Evolutionary conservation across 2,113 vertebrate genomes (phyloP).

Genomic region (Pangasianodon gigas): DNA sequence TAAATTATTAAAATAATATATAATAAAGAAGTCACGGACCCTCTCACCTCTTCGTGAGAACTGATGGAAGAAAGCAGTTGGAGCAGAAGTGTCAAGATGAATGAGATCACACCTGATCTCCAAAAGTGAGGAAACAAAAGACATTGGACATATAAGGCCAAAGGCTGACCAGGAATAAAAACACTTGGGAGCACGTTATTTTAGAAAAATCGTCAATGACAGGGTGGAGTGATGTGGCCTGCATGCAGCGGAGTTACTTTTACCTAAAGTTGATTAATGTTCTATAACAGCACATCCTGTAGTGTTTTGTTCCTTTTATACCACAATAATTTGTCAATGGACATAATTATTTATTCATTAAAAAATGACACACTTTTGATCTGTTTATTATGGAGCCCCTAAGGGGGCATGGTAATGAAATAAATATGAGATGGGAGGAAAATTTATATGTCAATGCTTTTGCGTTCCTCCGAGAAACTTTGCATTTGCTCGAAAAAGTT

Average conservation of each 20-base stretch:
- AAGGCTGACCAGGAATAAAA: background rate
- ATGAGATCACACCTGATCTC: background rate
- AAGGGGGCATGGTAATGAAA: too few relatives aligned
- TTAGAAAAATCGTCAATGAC: background rate
- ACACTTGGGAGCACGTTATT: background rate
- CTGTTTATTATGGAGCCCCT: too few relatives aligned
- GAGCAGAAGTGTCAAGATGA: background rate
- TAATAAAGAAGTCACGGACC: background rate
- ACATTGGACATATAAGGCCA: background rate
- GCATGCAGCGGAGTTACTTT: too few relatives aligned
- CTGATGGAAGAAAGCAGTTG: background rate
- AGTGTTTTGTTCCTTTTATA: background rate
- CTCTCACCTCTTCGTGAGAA: background rate
- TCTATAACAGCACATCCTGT: background rate
- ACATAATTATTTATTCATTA: background rate
- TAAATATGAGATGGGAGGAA: too few relatives aligned
- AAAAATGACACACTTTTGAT: too few relatives aligned
- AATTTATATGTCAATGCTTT: too few relatives aligned
- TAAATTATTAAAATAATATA: background rate
- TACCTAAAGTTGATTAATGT: background rate
- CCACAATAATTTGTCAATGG: background rate
- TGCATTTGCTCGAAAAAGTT: too few relatives aligned
- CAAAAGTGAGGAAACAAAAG: background rate
- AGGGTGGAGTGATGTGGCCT: background rate
- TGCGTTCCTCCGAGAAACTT: too few relatives aligned